These are phyloP conservation scores for Chlamydotis undulata DNA, from an alignment of 2,113 vertebrate genomes.

Conservation along the genomic window DNA sequence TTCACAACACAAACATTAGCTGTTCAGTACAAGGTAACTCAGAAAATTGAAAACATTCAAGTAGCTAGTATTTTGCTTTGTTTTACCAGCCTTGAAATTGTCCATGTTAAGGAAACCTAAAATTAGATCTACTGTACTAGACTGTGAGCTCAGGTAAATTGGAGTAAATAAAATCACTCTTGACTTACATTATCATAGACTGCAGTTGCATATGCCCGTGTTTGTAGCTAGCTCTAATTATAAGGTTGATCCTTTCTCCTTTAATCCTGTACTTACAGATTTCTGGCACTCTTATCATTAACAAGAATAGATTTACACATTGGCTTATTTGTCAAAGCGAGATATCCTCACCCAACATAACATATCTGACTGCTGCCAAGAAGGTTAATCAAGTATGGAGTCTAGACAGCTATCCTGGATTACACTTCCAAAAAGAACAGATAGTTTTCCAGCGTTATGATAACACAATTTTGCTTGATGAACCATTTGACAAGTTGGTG, in stretches of 20 bases:
- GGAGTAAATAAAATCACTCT: background rate
- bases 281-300: background rate
- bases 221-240: background rate
- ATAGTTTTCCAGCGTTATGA: background rate
- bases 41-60: constrained; percentile 33
- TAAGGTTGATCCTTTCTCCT: background rate
- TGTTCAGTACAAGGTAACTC: constrained; percentile 60
- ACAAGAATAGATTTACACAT: background rate
- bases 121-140: background rate
- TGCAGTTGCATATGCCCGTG: background rate
- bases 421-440: background rate
- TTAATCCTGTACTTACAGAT: background rate
- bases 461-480: background rate
- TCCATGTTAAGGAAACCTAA: background rate
- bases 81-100: constrained; percentile 8
- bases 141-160: background rate
- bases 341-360: background rate
- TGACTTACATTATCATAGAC: background rate
- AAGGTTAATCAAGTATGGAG: background rate
- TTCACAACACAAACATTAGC: constrained; percentile 49
- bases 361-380: background rate
- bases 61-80: constrained; percentile 2
- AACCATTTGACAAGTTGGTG: background rate
- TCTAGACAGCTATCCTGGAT: background rate
- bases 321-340: background rate